Percentiles rank a stretch among this genome's conserved stretches.
Evolutionary conservation across 1,140 invertebrate species (phyloP).

Genomic region (Bombus superbus): DNA sequence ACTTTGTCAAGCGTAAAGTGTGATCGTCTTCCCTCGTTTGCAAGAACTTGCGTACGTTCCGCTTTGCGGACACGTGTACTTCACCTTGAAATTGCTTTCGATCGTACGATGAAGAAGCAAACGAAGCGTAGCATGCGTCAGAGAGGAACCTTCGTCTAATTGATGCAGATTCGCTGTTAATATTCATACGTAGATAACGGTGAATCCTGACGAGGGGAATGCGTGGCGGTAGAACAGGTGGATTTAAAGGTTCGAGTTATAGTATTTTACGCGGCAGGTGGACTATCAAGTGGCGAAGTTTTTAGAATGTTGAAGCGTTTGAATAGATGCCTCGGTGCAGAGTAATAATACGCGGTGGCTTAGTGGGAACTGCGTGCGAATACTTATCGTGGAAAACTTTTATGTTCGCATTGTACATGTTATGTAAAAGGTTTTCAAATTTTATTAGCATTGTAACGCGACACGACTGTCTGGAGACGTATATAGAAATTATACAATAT

Average conservation of each 20-base stretch:
- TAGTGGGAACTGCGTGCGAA: no score
- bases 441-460: not conserved
- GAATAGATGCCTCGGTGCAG: not conserved
- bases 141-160: not conserved
- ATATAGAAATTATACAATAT: not conserved
- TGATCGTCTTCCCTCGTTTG: constrained; percentile 60
- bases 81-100: constrained; percentile 53
- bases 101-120: constrained; percentile 22
- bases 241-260: not conserved
- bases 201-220: not conserved
- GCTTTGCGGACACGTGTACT: constrained; percentile 40
- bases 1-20: constrained; percentile 46
- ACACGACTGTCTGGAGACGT: not conserved
- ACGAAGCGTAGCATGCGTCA: constrained; percentile 1
- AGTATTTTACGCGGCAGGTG: not conserved
- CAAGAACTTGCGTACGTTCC: constrained; percentile 32
- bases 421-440: not conserved
- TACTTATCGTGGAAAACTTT: not conserved
- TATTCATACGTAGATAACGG: constrained; percentile 3
- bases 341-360: not conserved
- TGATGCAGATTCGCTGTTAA: not conserved
- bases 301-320: not conserved
- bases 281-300: not conserved
- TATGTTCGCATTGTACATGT: not conserved
- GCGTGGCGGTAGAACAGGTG: not conserved